Conservation (phyloP, 2,113 vertebrate species). For the Lepus europaeus region DNA sequence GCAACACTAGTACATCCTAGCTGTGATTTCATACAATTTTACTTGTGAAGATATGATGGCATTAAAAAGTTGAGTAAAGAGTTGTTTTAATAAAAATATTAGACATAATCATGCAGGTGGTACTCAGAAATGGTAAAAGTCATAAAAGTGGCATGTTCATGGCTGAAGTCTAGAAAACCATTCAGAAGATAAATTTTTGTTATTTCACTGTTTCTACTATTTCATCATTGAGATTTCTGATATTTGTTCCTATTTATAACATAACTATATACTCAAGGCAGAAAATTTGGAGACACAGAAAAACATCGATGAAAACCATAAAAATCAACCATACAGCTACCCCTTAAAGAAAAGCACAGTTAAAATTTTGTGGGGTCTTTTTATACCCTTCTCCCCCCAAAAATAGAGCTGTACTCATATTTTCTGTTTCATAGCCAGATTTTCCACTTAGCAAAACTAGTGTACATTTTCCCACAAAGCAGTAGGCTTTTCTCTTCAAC, state of each 20-base stretch:
- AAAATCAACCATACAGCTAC: not conserved
- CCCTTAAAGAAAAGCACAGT: not conserved
- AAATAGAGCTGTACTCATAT: not conserved
- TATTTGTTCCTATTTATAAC: constrained; percentile 52
- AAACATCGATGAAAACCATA: not conserved
- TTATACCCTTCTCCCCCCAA: not conserved
- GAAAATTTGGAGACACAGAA: not conserved
- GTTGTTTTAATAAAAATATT: constrained; percentile 20
- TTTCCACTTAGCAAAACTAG: not conserved
- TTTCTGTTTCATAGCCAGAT: not conserved
- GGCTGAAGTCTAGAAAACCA: not conserved
- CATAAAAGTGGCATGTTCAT: not conserved
- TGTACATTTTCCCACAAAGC: not conserved
- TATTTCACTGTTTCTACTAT: not conserved
- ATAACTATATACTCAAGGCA: not conserved
- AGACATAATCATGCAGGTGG: not conserved
- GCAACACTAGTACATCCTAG: not conserved
- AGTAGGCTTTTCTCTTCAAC: not conserved
- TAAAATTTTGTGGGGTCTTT: not conserved
- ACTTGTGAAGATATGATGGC: not conserved
- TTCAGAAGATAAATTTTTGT: constrained; percentile 35
- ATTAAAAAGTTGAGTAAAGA: constrained; percentile 18
- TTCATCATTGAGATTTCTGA: constrained; percentile 37
- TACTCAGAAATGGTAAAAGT: not conserved
- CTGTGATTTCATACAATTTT: not conserved